A percentile compares a stretch with the other conserved stretches of the same genome.
These are phyloP conservation scores for Cinclus mexicanus DNA, from an alignment of 2,113 vertebrate genomes.

Conservation along the genomic window DNA sequence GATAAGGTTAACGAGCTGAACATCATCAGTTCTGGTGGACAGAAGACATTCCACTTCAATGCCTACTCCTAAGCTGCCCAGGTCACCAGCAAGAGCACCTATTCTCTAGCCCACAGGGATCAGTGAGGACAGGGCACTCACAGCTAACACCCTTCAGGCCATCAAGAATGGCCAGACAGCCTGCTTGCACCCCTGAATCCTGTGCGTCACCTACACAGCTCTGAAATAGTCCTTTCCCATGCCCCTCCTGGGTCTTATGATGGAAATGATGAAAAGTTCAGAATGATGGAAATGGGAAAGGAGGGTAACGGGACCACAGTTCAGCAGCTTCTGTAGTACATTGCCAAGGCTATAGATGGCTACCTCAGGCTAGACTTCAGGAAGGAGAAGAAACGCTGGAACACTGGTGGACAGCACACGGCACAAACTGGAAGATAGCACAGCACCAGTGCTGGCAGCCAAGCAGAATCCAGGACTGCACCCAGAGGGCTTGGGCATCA, in stretches of 20 bases:
- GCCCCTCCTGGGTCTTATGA: background rate
- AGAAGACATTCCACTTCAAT: background rate
- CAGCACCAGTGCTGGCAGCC: background rate
- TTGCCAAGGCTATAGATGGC: accelerated
- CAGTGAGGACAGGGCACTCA: accelerated
- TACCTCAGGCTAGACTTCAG: background rate
- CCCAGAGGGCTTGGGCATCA: accelerated
- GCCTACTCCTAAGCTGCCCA: background rate
- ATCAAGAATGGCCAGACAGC: background rate
- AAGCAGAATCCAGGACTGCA: background rate
- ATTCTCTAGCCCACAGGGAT: no score
- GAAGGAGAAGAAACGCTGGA: background rate
- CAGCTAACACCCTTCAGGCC: background rate
- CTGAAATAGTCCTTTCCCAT: accelerated
- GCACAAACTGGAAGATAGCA: accelerated
- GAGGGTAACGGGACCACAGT: accelerated
- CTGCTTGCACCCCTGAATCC: background rate
- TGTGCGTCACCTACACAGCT: background rate
- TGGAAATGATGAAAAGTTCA: background rate
- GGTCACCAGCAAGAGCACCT: background rate
- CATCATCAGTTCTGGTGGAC: background rate
- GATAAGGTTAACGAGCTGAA: background rate
- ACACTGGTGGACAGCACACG: accelerated
- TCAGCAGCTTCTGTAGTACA: background rate
- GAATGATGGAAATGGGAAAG: background rate